These are phyloP conservation scores for Poecilia wingei DNA, from an alignment of 2,797 vertebrate genomes.

Conservation along the genomic window DNA sequence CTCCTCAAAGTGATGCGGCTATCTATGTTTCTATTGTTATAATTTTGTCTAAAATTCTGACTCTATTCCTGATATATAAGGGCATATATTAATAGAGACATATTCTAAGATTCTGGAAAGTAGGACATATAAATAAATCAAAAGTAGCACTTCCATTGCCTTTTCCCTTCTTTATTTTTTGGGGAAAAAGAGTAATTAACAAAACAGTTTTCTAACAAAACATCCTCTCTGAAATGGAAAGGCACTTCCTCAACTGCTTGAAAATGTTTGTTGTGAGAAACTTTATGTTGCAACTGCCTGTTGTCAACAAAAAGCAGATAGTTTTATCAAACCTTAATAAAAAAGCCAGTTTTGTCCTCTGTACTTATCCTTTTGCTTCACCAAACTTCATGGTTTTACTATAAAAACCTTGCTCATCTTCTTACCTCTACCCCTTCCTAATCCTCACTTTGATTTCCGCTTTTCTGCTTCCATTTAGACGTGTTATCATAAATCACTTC, in stretches of 20 bases:
- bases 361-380: conserved; percentile 12
- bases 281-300: neutral
- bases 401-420: conserved; percentile 26
- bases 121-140: neutral
- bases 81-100: neutral
- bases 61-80: conserved; percentile 24
- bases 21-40: conserved; percentile 9
- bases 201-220: neutral
- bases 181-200: neutral
- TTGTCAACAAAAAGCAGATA: neutral
- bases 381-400: conserved; percentile 27
- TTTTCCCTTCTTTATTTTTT: neutral
- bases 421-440: conserved; percentile 4
- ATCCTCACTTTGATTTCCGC: conserved; percentile 4
- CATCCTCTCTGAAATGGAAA: neutral
- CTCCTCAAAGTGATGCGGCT: neutral
- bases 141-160: neutral
- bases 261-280: neutral
- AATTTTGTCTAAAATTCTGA: conserved; percentile 29
- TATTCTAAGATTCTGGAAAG: neutral
- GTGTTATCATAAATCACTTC: conserved; percentile 29
- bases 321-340: neutral
- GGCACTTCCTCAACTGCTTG: neutral
- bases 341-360: conserved; percentile 4
- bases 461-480: conserved; percentile 43